Evolutionary conservation across 1,140 invertebrate species (phyloP), one percentile per base, ranked within the genome.

Genomic region (Anagrus nilaparvatae): DNA sequence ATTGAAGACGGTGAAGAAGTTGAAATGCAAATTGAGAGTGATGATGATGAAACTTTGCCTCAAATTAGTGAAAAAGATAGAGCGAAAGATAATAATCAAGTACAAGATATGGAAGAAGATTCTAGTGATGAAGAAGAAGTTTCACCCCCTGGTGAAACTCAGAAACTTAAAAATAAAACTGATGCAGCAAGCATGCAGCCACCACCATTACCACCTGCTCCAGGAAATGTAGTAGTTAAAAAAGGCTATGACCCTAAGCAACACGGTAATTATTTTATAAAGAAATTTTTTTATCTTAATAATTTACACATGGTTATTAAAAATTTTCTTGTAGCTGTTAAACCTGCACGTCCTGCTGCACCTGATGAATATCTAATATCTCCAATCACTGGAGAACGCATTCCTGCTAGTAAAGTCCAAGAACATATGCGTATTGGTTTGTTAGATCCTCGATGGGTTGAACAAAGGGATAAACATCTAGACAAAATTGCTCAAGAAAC

Each of bases 391-490:
- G 93, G 93, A 25, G 96, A 99, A 61, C 83, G 85, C 55, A 97
- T 99, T 54, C 92, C 93, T 0, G 93, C 94, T 0, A 87, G 84
- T 52, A 97, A 98, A 66, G 87, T 99, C 4, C 89, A 91, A 41
- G 92, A 99, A 55, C 97, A 99, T 67, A 92, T 99, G 79, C 81
- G 92, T 43, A 97, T 97, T 61, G 93, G 94, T 35, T 70, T 98
- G 40, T 65, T 99, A 53, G 95, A 99, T 79, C 94, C 95, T 14
- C 81, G 94, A 50, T 99, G 95, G 93, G 83, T 97, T 32, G 94
- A 98, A 65, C 92, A 97, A 59, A 71, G 94, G 29, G 94, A 98
- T 58, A 80, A 89, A 46, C 80, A 87, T 49, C 72, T 90, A 12
- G 91, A 95, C 47, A 86, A 84, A 55, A 70, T 82, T 43, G 82